Conservation (phyloP, 2,113 vertebrate genomes). For the Poecile atricapillus region DNA sequence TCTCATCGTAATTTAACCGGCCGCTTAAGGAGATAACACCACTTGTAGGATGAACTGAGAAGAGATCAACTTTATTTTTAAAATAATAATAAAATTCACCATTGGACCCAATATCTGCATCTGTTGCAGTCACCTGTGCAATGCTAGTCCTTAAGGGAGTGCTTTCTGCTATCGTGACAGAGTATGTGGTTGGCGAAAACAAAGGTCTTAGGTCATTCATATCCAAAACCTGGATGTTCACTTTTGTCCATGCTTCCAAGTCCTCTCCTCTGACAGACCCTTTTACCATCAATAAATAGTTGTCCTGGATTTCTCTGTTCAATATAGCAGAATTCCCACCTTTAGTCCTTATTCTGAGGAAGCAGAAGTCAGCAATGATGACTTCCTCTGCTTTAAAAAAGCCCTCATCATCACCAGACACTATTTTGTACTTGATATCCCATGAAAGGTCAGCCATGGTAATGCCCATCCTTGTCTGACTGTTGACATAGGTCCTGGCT, state of each 20-base stretch:
- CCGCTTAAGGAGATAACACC: slow-evolving; percentile 93
- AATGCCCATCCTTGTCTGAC: slow-evolving; percentile 92
- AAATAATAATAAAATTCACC: slow-evolving; percentile 99
- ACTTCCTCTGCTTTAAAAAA: slow-evolving; percentile 98
- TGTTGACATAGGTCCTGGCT: slow-evolving; percentile 92
- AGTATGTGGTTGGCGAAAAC: slow-evolving; percentile 97
- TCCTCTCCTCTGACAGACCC: slow-evolving; percentile 91
- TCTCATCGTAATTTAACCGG: slow-evolving; percentile 85
- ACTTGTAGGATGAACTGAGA: slow-evolving; percentile 94
- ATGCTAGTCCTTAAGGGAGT: slow-evolving; percentile 96
- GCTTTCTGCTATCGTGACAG: slow-evolving; percentile 92
- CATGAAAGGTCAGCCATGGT: slow-evolving; percentile 84
- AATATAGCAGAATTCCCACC: slow-evolving; percentile 96
- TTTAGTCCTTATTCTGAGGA: slow-evolving; percentile 95
- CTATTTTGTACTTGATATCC: slow-evolving; percentile 95
- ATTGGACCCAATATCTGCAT: slow-evolving; percentile 96
- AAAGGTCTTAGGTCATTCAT: slow-evolving; percentile 99
- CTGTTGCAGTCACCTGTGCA: slow-evolving; percentile 96
- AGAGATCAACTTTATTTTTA: slow-evolving; percentile 91
- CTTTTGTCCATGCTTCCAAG: slow-evolving; percentile 94
- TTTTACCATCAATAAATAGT: slow-evolving; percentile 92
- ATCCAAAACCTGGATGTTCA: slow-evolving; percentile 93
- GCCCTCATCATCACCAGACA: slow-evolving; percentile 95
- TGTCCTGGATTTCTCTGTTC: slow-evolving; percentile 96
- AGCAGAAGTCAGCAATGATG: slow-evolving; percentile 94